Base-by-base conservation (phyloP, 2,797 vertebrate genomes). In the Sorex maritimensis region DNA sequence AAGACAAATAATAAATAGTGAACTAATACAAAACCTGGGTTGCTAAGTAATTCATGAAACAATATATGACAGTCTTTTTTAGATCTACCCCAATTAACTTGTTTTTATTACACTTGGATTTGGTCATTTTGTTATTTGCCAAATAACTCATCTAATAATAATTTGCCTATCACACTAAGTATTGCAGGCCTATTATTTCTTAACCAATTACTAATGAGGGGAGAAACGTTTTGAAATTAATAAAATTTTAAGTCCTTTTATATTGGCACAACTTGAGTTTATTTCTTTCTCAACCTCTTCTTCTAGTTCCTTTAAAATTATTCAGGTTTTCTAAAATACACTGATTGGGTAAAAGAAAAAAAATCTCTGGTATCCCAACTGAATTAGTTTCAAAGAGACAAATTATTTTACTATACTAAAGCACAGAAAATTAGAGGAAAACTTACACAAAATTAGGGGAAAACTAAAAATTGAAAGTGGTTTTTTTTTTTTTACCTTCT, bases 401-500 rank as follows among this genome's bases (percentile, higher is more conserved):
- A 49, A 41, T 10, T 86, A 23, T 26, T 79, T 83, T 86, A 80
- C 63, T 95, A 21, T 68, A 88, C 94, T 69, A 92, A 90, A 96
- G 75, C 49, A 94, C 96, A 96, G 72, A 34, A 34, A 34, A 34
- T 34, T 34, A 34, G 34, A 34, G 34, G 34, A 34, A 34, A 34
- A 34, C 81, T 97, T 0, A 95, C 61, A 97, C 41, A 44, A 92
- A 69, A 93, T 85, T 74, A 72, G 34, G 10, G 93, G 91, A 52
- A 93, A 96, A 95, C 92, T 63, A 9, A 96, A 97, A 93, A 81
- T 4, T 94, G 28, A 65, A 89, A 97, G 86, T 87, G 19, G 12
- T 55, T 55, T 55, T 2, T 15, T 55, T 55, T 55, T 13, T 55
- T 98, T 98, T 98, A 99, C 99, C 99, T 99, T 99, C 99, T 15